phyloP scores from a whole-genome alignment of 2,797 vertebrate species.

The Typhlichthys subterraneus region DNA sequence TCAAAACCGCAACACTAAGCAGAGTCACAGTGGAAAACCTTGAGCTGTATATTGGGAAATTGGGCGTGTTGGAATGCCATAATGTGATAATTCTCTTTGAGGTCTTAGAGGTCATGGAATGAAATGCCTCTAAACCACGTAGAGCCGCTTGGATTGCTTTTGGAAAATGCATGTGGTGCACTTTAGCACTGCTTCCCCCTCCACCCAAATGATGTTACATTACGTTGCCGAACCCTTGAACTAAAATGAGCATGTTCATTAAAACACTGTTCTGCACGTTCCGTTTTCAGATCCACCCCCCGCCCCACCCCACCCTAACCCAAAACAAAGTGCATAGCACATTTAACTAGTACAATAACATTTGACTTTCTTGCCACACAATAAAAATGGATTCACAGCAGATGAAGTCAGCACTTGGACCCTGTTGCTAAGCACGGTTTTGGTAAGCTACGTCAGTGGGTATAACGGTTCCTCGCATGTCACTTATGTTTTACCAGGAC shows the following conservation, averaged over 20 bases:
- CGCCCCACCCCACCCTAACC: not conserved
- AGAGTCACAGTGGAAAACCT: constrained; percentile 68
- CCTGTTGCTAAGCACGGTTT: constrained; percentile 47
- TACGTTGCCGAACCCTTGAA: constrained; percentile 60
- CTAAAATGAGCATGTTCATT: constrained; percentile 73
- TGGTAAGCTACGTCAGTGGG: constrained; percentile 67
- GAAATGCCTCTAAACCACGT: constrained; percentile 76
- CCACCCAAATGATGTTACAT: constrained; percentile 48
- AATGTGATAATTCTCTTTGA: constrained; percentile 82
- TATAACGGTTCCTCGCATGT: constrained; percentile 74
- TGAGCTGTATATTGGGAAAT: constrained; percentile 78
- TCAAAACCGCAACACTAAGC: constrained; percentile 67
- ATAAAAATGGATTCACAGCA: constrained; percentile 60
- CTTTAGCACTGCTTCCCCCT: constrained; percentile 57
- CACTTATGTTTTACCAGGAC: constrained; percentile 73
- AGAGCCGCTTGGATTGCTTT: constrained; percentile 68
- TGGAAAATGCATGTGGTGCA: constrained; percentile 73
- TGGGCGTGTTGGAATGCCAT: constrained; percentile 79
- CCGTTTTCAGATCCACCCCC: constrained; percentile 61
- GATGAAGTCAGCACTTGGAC: constrained; percentile 64
- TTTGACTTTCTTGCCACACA: constrained; percentile 55
- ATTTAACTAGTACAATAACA: constrained; percentile 64
- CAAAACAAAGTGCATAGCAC: constrained; percentile 41
- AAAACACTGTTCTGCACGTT: constrained; percentile 69
- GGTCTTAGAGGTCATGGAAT: constrained; percentile 74